Evolutionary conservation across 2,797 vertebrate species (phyloP).

Genomic region (Nyctalus aviator): DNA sequence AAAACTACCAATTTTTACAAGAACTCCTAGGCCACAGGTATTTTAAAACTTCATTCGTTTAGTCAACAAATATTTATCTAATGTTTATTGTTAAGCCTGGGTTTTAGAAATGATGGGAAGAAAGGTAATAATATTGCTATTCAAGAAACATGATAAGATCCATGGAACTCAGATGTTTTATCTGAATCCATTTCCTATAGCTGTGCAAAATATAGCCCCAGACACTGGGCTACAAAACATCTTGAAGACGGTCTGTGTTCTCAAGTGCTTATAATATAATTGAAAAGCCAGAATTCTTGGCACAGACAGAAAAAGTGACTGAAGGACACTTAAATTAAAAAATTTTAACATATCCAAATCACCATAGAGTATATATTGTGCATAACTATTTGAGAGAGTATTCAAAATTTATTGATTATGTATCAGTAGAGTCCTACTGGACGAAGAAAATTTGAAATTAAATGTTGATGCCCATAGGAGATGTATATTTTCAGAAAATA

Average conservation of each 20-base stretch:
- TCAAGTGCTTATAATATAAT: background rate
- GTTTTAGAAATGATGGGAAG: background rate
- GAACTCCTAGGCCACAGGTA: background rate
- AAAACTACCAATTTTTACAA: background rate
- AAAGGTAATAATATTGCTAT: background rate
- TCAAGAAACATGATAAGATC: background rate
- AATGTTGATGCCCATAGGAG: background rate
- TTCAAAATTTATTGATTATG: background rate
- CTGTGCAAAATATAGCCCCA: background rate
- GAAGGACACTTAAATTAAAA: conserved; percentile 18
- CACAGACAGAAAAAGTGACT: background rate
- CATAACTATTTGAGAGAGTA: background rate
- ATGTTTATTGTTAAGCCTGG: conserved; percentile 44
- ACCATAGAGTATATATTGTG: background rate
- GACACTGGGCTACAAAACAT: background rate
- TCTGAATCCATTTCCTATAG: background rate
- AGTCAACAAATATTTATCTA: conserved; percentile 66
- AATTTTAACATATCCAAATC: background rate
- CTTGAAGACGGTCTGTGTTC: background rate
- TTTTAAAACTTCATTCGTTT: conserved; percentile 55
- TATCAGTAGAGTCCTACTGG: background rate
- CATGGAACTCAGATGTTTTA: conserved; percentile 7
- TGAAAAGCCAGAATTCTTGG: conserved; percentile 31
- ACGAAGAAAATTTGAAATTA: background rate
- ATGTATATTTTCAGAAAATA: conserved; percentile 23